Percentiles rank a stretch among this genome's conserved stretches.
These are phyloP conservation scores for Hedychridium roseum DNA, from an alignment of 2,888 invertebrate species.

Conservation along the genomic window DNA sequence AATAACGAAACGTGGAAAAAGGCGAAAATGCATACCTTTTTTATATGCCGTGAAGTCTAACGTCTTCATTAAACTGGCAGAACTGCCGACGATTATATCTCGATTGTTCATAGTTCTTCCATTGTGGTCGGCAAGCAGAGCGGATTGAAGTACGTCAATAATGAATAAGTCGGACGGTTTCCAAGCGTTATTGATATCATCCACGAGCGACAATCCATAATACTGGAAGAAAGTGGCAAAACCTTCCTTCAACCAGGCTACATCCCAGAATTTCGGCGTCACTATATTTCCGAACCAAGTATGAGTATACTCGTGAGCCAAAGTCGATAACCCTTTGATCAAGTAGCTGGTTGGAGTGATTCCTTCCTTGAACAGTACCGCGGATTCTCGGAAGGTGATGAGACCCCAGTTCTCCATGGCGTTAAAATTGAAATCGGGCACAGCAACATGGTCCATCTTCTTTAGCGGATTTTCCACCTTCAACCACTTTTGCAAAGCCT, in stretches of 20 bases:
- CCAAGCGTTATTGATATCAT: conserved; percentile 53
- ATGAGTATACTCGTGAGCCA: conserved; percentile 68
- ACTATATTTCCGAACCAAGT: conserved; percentile 65
- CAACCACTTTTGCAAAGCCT: conserved; percentile 32
- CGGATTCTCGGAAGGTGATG: conserved; percentile 72
- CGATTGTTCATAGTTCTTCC: conserved; percentile 68
- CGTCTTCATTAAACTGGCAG: conserved; percentile 65
- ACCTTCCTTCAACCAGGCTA: conserved; percentile 64
- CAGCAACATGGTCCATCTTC: conserved; percentile 81
- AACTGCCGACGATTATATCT: conserved; percentile 65
- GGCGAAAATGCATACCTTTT: conserved; percentile 65
- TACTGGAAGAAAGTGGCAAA: conserved; percentile 68
- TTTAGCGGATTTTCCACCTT: conserved; percentile 52
- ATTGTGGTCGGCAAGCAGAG: conserved; percentile 56
- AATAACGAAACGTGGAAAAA: background rate
- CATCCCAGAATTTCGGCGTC: conserved; percentile 58
- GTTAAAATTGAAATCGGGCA: conserved; percentile 84
- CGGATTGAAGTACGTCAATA: conserved; percentile 56
- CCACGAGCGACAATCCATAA: conserved; percentile 23
- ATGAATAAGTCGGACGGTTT: conserved; percentile 64
- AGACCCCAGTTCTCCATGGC: conserved; percentile 97
- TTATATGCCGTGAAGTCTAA: conserved; percentile 72
- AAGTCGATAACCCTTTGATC: conserved; percentile 38
- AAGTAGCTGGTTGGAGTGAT: conserved; percentile 27
- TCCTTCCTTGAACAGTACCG: conserved; percentile 25